These are phyloP conservation scores for Cyanistes caeruleus DNA, from an alignment of 2,113 vertebrate genomes.

Conservation along the genomic window DNA sequence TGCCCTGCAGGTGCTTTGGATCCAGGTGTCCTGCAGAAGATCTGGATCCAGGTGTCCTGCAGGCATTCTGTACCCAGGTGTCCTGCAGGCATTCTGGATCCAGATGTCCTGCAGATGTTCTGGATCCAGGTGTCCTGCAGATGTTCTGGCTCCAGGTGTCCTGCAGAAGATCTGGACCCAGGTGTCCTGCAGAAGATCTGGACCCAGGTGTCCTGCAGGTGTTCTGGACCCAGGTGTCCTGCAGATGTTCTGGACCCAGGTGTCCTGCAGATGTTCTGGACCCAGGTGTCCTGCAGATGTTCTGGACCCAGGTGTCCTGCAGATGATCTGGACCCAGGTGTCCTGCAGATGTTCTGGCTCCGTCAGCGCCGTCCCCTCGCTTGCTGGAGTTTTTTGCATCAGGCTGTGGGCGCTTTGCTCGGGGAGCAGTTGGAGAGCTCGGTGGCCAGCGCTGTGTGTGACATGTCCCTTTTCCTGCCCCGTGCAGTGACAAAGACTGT, in stretches of 20 bases:
- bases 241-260: too few relatives aligned
- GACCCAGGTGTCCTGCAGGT: too few relatives aligned
- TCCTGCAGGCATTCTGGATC: not conserved
- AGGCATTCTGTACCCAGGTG: not conserved
- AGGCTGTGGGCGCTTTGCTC: rapidly evolving
- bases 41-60: too few relatives aligned
- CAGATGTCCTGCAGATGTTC: not conserved
- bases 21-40: too few relatives aligned
- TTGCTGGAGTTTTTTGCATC: too few relatives aligned
- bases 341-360: not conserved
- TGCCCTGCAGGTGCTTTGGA: too few relatives aligned
- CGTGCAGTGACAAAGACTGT: constrained; percentile 91
- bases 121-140: not conserved
- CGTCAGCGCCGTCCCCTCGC: rapidly evolving
- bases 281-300: not conserved
- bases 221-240: not conserved
- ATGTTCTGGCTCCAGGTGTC: not conserved
- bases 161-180: not conserved
- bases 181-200: rapidly evolving
- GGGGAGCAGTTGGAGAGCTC: too few relatives aligned
- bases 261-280: not conserved
- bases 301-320: not conserved
- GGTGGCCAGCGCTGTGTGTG: not conserved
- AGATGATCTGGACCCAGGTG: not conserved
- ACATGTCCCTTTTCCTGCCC: constrained; percentile 2